Percentiles rank a stretch among this genome's conserved stretches.
These are phyloP conservation scores for Papilio helenus DNA, from an alignment of 1,140 invertebrate genomes.

Conservation along the genomic window DNA sequence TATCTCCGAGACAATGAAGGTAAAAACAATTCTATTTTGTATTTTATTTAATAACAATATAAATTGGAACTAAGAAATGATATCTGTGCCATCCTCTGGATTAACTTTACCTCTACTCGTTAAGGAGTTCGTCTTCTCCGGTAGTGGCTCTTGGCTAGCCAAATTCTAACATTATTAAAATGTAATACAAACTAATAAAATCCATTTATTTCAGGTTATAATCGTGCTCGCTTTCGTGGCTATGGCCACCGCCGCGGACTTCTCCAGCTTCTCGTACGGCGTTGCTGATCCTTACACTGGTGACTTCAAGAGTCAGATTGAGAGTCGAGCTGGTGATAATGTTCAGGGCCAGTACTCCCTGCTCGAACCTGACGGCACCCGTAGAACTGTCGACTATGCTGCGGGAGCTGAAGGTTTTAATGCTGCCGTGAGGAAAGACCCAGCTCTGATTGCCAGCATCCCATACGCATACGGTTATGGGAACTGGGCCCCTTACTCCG, in stretches of 20 bases:
- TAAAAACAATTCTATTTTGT: constrained; percentile 39
- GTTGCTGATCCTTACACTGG: constrained; percentile 82
- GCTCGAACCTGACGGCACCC: constrained; percentile 74
- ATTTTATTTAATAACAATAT: not conserved
- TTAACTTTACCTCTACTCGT: not conserved
- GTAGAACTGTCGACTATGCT: constrained; percentile 77
- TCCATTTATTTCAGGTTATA: constrained; percentile 56
- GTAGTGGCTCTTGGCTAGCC: not conserved
- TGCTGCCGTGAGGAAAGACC: constrained; percentile 74
- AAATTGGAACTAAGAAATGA: not conserved
- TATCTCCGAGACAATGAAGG: constrained; percentile 60
- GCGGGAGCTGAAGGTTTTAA: constrained; percentile 78
- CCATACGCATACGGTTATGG: constrained; percentile 38
- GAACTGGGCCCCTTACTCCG: constrained; percentile 8
- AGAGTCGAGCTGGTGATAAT: constrained; percentile 80
- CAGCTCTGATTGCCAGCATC: constrained; percentile 51
- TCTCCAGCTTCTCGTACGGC: constrained; percentile 69
- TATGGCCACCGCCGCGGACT: constrained; percentile 50
- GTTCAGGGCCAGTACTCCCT: constrained; percentile 80
- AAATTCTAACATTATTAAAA: no score
- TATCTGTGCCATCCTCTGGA: not conserved
- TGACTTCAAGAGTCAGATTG: constrained; percentile 79
- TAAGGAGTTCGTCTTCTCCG: not conserved
- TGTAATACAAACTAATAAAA: not conserved
- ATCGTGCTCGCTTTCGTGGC: constrained; percentile 60